Conservation (phyloP, 2,113 vertebrate genomes). For the Anoplopoma fimbria region DNA sequence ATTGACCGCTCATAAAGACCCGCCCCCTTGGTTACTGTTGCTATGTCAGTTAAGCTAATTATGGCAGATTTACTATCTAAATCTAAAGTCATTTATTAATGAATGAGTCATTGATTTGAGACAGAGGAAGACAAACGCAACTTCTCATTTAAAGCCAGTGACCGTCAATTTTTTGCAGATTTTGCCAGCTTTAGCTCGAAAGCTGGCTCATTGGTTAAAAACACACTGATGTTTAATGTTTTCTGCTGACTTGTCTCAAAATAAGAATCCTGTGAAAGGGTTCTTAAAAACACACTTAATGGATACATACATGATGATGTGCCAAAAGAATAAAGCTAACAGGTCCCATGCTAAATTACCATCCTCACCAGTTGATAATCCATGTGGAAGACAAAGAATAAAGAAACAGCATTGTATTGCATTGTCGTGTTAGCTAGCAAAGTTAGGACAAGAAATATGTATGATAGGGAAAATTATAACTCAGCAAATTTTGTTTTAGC, state of each 20-base stretch:
- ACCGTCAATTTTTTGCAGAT: background rate
- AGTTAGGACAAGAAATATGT: no score
- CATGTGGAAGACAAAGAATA: no score
- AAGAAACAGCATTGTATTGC: no score
- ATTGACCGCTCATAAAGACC: conserved; percentile 18
- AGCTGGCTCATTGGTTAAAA: background rate
- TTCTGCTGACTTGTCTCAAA: background rate
- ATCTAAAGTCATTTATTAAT: background rate
- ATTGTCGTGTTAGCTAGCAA: no score
- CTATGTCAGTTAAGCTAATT: background rate
- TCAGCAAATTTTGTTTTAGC: background rate
- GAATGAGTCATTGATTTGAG: background rate
- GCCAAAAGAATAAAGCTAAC: background rate
- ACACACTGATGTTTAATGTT: background rate
- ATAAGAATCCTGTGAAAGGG: background rate
- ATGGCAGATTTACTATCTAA: background rate
- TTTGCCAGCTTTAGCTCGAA: background rate
- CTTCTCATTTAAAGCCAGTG: background rate
- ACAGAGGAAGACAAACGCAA: background rate
- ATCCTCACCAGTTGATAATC: no score
- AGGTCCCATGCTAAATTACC: no score
- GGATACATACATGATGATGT: background rate
- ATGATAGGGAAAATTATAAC: background rate
- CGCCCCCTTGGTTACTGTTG: background rate
- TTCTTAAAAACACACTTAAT: background rate